Evolutionary conservation across 2,113 vertebrate species (phyloP).

Genomic region (Dolichallabes microphthalmus): DNA sequence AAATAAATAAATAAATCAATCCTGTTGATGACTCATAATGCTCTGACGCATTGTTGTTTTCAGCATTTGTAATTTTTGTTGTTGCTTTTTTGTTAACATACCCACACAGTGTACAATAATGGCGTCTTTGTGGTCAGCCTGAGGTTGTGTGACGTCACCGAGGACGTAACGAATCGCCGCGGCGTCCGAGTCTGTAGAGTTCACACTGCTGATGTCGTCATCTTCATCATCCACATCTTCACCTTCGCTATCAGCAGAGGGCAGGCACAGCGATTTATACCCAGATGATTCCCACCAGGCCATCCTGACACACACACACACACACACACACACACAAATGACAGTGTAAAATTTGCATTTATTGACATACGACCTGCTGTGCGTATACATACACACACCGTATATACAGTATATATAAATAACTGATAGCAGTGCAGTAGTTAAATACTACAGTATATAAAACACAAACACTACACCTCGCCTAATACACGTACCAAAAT

Average conservation of each 20-base stretch:
- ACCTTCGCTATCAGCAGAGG: constrained; percentile 74
- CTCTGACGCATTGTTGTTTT: neutral
- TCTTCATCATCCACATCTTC: constrained; percentile 67
- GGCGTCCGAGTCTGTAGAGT: constrained; percentile 66
- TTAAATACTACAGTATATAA: neutral
- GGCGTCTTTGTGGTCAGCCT: constrained; percentile 75
- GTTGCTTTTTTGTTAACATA: constrained; percentile 54
- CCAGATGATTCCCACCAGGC: constrained; percentile 84
- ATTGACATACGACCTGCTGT: neutral
- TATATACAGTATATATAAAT: neutral
- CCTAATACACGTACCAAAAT: too few species aligned
- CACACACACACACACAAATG: constrained; percentile 9
- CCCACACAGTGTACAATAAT: constrained; percentile 90
- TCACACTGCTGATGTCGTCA: constrained; percentile 56
- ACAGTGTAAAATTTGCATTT: neutral
- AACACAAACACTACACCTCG: neutral
- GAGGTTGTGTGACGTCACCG: constrained; percentile 89
- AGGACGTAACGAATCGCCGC: constrained; percentile 77
- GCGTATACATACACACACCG: too few species aligned
- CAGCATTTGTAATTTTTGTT: neutral
- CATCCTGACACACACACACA: constrained; percentile 69
- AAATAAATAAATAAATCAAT: neutral
- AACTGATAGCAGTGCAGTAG: neutral
- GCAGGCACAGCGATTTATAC: constrained; percentile 81
- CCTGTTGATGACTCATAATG: constrained; percentile 1